Percentiles rank a stretch among this genome's conserved stretches.
Conservation (phyloP, 2,113 vertebrate species). For the Sinocyclocheilus maitianheensis region DNA sequence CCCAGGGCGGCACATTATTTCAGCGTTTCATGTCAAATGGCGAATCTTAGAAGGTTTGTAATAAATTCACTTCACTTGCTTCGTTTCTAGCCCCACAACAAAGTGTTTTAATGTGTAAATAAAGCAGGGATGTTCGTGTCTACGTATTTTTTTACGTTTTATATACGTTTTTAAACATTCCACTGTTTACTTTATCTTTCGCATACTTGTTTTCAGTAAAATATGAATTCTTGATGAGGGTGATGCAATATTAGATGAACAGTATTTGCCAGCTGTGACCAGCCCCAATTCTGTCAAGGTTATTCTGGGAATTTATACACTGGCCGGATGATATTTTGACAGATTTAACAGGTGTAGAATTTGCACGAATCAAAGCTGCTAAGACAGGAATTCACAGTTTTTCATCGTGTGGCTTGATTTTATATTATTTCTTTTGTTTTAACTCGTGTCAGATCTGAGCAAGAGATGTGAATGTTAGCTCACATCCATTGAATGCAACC, state of each 20-base stretch:
- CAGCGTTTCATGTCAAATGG: slow-evolving; percentile 43
- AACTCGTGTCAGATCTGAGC: background rate
- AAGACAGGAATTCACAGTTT: background rate
- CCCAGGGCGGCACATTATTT: slow-evolving; percentile 53
- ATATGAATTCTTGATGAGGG: slow-evolving; percentile 33
- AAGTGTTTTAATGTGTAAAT: slow-evolving; percentile 62
- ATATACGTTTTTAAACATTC: background rate
- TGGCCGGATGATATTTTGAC: slow-evolving; percentile 4
- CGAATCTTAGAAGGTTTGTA: slow-evolving; percentile 52
- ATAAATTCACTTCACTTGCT: slow-evolving; percentile 56
- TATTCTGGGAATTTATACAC: background rate
- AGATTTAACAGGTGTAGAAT: slow-evolving; percentile 23
- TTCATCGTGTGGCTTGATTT: background rate
- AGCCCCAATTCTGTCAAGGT: slow-evolving; percentile 30
- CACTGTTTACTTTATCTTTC: slow-evolving; percentile 4
- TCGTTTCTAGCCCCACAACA: slow-evolving; percentile 45
- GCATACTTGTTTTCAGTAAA: background rate
- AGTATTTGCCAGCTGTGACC: background rate
- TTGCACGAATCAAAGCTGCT: background rate
- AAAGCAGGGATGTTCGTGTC: slow-evolving; percentile 50
- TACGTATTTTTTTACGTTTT: slow-evolving; percentile 44
- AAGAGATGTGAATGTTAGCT: background rate
- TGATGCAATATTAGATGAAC: slow-evolving; percentile 1
- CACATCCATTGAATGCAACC: background rate
- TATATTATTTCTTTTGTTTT: background rate